These are phyloP conservation scores for Epizoanthus scotinus DNA, from an alignment of 92 coral and sea anemone species.

Conservation along the genomic window DNA sequence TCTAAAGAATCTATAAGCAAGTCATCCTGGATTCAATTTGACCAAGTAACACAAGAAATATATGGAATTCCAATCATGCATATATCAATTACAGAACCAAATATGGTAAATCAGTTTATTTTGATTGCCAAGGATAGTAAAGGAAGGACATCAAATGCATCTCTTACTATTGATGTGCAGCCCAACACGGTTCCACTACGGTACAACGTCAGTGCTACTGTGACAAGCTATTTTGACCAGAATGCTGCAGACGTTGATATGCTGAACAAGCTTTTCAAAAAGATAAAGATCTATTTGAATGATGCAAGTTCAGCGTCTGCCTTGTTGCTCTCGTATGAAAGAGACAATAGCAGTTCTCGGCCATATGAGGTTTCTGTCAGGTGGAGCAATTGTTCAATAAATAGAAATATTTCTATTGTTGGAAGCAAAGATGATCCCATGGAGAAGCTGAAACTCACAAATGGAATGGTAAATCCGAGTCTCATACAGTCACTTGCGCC, in stretches of 20 bases:
- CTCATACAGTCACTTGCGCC: conserved; percentile 22
- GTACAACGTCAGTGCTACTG: conserved; percentile 10
- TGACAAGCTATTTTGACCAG: neutral
- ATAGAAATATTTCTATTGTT: neutral
- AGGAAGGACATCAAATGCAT: conserved; percentile 1
- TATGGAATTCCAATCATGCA: conserved; percentile 18
- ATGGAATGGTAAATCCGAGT: conserved; percentile 22
- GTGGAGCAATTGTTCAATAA: conserved; percentile 22
- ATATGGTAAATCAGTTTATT: neutral
- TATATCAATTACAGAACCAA: neutral
- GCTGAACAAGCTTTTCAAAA: neutral
- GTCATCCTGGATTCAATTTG: conserved; percentile 40
- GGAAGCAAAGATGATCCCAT: neutral
- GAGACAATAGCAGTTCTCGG: neutral
- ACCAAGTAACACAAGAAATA: conserved; percentile 10
- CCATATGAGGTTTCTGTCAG: conserved; percentile 10
- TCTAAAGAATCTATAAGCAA: conserved; percentile 1
- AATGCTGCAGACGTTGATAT: neutral
- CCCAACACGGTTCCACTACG: neutral
- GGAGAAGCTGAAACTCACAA: conserved; percentile 14
- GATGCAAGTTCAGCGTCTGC: neutral
- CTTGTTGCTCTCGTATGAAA: neutral
- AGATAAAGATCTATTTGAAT: neutral
- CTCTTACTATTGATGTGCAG: conserved; percentile 4
- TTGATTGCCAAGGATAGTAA: conserved; percentile 7